phyloP scores from a whole-genome alignment of 1,140 invertebrate species.

The Zaprionus nigranus region DNA sequence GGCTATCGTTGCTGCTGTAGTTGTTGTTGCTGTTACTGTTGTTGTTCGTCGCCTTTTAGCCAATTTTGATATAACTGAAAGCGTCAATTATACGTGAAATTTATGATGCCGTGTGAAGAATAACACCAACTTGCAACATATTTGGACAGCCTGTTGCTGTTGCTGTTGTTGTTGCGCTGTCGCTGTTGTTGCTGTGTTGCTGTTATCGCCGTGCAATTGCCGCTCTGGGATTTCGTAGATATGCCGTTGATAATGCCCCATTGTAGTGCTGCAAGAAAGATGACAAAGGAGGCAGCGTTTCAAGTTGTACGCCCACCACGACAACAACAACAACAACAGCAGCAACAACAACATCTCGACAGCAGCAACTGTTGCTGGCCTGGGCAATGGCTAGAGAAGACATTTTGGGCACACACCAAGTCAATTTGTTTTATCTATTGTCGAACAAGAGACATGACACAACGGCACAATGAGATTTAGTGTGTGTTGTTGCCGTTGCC shows the following conservation, averaged over 20 bases:
- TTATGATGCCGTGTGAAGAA: conserved; percentile 84
- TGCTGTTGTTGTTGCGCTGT: conserved; percentile 34
- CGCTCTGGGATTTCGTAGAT: conserved; percentile 63
- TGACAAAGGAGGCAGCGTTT: conserved; percentile 69
- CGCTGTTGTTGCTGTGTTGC: conserved; percentile 12
- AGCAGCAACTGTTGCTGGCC: conserved; percentile 13
- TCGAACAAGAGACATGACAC: conserved; percentile 83
- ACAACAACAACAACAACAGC: conserved; percentile 8
- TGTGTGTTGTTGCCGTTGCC: conserved; percentile 65
- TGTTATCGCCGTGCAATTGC: conserved; percentile 42
- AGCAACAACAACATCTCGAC: background rate
- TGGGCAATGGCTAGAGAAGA: conserved; percentile 65
- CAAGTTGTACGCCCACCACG: conserved; percentile 66
- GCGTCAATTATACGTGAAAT: conserved; percentile 84
- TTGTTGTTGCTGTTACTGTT: conserved; percentile 21
- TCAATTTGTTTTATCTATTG: conserved; percentile 84
- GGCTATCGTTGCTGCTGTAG: background rate
- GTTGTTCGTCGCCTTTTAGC: conserved; percentile 68
- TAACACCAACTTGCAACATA: conserved; percentile 83
- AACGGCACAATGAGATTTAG: conserved; percentile 81
- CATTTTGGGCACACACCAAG: conserved; percentile 84
- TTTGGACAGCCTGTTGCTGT: conserved; percentile 69
- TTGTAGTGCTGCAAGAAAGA: conserved; percentile 76
- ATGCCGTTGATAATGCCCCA: conserved; percentile 72
- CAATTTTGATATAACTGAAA: conserved; percentile 83